Percentiles rank a stretch among this genome's conserved stretches.
These are phyloP conservation scores for Rana temporaria DNA, from an alignment of 2,113 vertebrate species.

Conservation along the genomic window DNA sequence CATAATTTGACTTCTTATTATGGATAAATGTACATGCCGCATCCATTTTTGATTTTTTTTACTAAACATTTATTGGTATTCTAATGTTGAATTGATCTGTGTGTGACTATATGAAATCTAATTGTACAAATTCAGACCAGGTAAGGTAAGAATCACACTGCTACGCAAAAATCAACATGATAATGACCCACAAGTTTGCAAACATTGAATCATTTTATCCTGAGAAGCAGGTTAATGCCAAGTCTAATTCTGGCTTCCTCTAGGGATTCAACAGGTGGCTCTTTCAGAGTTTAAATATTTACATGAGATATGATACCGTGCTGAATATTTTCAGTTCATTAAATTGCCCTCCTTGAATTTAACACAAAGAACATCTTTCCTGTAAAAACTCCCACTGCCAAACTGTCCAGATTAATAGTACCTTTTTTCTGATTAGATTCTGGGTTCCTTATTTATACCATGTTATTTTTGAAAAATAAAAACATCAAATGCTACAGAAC, in stretches of 20 bases:
- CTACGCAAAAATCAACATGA: conserved; percentile 58
- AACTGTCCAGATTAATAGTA: neutral
- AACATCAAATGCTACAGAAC: neutral
- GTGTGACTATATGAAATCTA: neutral
- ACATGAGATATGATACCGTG: conserved; percentile 70
- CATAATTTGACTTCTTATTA: too few relatives aligned
- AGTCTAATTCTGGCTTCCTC: conserved; percentile 68
- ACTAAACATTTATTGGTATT: too few relatives aligned
- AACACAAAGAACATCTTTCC: conserved; percentile 63
- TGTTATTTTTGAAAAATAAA: conserved; percentile 1
- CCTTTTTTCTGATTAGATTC: neutral
- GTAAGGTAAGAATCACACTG: neutral
- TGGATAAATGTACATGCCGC: too few relatives aligned
- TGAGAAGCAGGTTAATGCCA: conserved; percentile 69
- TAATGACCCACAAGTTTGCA: conserved; percentile 65
- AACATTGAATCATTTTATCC: conserved; percentile 68
- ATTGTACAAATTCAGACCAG: neutral
- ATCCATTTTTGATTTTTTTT: too few relatives aligned
- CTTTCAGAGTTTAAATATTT: conserved; percentile 69
- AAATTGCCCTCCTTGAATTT: conserved; percentile 62
- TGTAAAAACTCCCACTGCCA: conserved; percentile 30
- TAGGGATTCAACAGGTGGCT: conserved; percentile 70
- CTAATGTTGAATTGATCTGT: too few relatives aligned
- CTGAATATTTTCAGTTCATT: conserved; percentile 69
- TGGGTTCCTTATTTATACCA: neutral